Base-by-base conservation (phyloP, 2,113 vertebrate genomes). In the Emberiza fucata region DNA sequence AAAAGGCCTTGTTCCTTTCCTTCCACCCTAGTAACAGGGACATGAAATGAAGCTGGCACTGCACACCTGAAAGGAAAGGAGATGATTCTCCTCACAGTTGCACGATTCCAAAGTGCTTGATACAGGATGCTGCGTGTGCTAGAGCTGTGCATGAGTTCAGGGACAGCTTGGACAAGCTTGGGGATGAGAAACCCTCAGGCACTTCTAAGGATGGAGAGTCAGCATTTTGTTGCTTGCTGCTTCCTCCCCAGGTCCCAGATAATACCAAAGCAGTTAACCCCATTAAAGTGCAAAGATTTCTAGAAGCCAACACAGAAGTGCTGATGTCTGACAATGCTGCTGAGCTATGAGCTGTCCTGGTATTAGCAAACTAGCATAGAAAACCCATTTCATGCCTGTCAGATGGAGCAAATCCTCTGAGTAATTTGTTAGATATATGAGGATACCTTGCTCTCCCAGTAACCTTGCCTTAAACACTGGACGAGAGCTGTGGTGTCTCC, bases 371-470 rank as follows among this genome's bases (percentile, higher is more conserved):
- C 9, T 17, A 79, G 60, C 78, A 72, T 27, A n/a, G 37, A 95
- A 95, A 95, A 79, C 13, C 16, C 40, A 87, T 95, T 95, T 95
- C 89, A 87, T 56, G 88, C 72, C 81, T 91, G 72, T 88, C 83
- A 83, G 76, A 42, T 60, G 60, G 47, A 79, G 25, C 56, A 81
- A 96, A 93, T 59, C 39, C 56, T 85, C 51, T 86, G 68, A 91
- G 14, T 63, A 75, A 87, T 71, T 89, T 1, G 2, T 91, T 71
- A 89, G 44, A 81, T 60, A 17, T 48, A 53, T 1, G 16, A 81
- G 50, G 31, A 79, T 33, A 37, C n/a, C 73, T 37, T 68, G 57
- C n/a, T 78, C 29, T 79, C 53, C 44, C 45, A 14, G 22, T 48
- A 84, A 75, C 77, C 72, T 94, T 37, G 20, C 37, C 40, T 45